phyloP scores from a whole-genome alignment of 2,888 invertebrate species.

The Hedya salicella region DNA sequence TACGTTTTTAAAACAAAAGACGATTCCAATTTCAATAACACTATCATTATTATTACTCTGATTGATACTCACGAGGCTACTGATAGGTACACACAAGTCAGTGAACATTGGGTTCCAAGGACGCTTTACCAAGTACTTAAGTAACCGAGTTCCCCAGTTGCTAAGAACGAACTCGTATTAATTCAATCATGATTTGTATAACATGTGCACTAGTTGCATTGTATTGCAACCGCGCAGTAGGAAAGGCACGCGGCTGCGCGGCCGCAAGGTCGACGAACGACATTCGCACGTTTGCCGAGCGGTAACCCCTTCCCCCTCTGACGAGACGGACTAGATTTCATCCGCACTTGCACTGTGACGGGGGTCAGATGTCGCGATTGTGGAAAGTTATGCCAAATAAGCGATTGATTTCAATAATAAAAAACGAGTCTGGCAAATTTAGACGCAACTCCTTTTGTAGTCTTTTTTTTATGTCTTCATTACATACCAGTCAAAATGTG shows the following conservation, averaged over 20 bases:
- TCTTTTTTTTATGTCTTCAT: no score
- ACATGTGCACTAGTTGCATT: constrained; percentile 42
- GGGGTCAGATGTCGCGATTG: constrained; percentile 14
- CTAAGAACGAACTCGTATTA: not conserved
- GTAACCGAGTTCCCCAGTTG: not conserved
- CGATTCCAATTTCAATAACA: no score
- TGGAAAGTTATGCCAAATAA: constrained; percentile 15
- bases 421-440: no score
- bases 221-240: constrained; percentile 66
- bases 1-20: no score
- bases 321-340: constrained; percentile 31
- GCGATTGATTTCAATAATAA: no score
- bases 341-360: constrained; percentile 16
- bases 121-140: not conserved
- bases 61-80: no score
- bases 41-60: no score
- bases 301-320: constrained; percentile 51
- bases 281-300: constrained; percentile 77
- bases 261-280: constrained; percentile 83
- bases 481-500: no score
- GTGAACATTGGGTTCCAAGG: no score
- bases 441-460: no score
- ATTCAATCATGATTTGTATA: constrained; percentile 8
- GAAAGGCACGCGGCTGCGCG: constrained; percentile 73
- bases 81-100: no score